phyloP scores from a whole-genome alignment of 2,113 vertebrate genomes.

The Lutjanus erythropterus region DNA sequence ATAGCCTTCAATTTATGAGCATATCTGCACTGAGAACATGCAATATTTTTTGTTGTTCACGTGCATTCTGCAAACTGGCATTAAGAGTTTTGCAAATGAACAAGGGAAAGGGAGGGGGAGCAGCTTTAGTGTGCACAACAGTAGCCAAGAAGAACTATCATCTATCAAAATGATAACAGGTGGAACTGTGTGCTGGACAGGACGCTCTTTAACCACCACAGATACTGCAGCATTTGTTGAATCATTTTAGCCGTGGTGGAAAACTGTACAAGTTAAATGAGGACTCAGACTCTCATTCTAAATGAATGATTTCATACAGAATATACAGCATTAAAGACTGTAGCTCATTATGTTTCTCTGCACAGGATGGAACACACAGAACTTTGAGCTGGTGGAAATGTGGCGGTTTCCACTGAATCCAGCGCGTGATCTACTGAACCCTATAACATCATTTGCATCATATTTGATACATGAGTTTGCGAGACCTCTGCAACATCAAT shows the following conservation, averaged over 20 bases:
- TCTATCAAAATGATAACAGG: background rate
- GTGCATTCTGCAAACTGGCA: slow-evolving; percentile 48
- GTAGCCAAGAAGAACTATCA: background rate
- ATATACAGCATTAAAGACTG: background rate
- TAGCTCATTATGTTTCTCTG: slow-evolving; percentile 2
- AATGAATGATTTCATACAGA: background rate
- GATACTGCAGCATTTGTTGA: background rate
- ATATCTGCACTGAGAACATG: slow-evolving; percentile 57
- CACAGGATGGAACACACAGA: background rate
- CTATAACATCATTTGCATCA: too few relatives aligned
- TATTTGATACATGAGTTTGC: too few relatives aligned
- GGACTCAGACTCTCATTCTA: background rate
- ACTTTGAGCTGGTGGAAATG: background rate
- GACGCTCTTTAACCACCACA: background rate
- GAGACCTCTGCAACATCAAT: too few relatives aligned
- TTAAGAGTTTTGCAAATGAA: slow-evolving; percentile 26
- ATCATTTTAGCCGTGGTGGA: background rate
- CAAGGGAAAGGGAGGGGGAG: background rate
- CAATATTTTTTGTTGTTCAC: slow-evolving; percentile 23
- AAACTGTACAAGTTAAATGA: background rate
- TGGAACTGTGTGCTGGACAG: background rate
- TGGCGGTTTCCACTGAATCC: background rate
- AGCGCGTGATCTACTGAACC: background rate
- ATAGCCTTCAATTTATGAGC: slow-evolving; percentile 42
- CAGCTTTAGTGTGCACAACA: slow-evolving; percentile 1